These are phyloP conservation scores for Brachyrhaphis roseni DNA, from an alignment of 2,797 vertebrate species.

Conservation along the genomic window DNA sequence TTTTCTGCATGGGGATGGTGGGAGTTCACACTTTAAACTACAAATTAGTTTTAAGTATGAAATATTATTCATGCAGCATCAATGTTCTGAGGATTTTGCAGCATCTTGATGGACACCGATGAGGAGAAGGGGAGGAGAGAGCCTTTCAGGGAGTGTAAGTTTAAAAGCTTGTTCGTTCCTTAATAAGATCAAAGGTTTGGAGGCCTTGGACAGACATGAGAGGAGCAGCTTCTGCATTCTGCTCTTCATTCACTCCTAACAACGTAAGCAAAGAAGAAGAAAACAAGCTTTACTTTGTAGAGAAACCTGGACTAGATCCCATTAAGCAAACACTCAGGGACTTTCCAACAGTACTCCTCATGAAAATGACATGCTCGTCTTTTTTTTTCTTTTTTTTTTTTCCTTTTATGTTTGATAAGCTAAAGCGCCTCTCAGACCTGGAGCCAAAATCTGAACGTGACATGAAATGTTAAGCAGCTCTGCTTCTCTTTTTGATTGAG, in stretches of 20 bases:
- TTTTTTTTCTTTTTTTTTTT: constrained; percentile 20
- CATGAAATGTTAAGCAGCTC: constrained; percentile 28
- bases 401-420: background rate
- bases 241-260: constrained; percentile 75
- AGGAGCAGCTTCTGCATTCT: constrained; percentile 74
- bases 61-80: constrained; percentile 51
- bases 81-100: constrained; percentile 64
- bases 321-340: constrained; percentile 72
- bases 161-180: constrained; percentile 81
- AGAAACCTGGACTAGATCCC: constrained; percentile 78
- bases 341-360: constrained; percentile 44
- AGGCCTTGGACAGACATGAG: constrained; percentile 83
- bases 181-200: constrained; percentile 80
- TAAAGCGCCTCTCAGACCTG: constrained; percentile 30
- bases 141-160: constrained; percentile 58
- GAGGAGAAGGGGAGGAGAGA: constrained; percentile 42
- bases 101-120: constrained; percentile 49
- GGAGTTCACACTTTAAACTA: constrained; percentile 30
- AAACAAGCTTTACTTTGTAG: constrained; percentile 68
- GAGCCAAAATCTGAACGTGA: constrained; percentile 23
- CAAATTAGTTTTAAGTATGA: constrained; percentile 18
- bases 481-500: constrained; percentile 5
- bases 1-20: constrained; percentile 22
- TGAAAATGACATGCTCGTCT: constrained; percentile 63
- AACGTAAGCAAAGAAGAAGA: constrained; percentile 71